Evolutionary conservation across 2,113 vertebrate genomes (phyloP).

Genomic region (Mungos mungo): DNA sequence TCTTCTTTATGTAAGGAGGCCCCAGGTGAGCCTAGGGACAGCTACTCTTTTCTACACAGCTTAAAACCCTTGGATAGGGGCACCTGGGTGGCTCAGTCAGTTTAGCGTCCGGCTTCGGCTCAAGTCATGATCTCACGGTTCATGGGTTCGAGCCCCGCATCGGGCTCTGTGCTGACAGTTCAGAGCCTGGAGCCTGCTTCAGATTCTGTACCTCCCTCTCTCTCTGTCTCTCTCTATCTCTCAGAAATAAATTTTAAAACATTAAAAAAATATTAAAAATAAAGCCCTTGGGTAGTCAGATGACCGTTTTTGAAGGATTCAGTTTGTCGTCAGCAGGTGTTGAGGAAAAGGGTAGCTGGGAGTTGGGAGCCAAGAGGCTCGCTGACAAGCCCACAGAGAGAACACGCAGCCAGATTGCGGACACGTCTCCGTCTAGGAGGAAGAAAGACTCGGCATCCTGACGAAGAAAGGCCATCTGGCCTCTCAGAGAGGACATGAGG

Average conservation of each 20-base stretch:
- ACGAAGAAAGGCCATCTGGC: not conserved
- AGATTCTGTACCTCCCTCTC: no score
- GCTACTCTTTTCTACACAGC: not conserved
- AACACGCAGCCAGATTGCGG: not conserved
- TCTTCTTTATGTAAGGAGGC: not conserved
- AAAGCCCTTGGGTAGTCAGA: not conserved
- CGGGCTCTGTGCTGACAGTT: no score
- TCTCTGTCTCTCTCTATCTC: no score
- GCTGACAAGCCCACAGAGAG: not conserved
- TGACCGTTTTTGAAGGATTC: not conserved
- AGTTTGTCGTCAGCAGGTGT: not conserved
- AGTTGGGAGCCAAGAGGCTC: fast-evolving
- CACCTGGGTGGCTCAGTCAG: no score
- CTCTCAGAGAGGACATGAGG: not conserved
- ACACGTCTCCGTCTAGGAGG: not conserved
- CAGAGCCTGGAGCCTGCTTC: no score
- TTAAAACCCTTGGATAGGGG: not conserved
- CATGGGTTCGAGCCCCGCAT: no score
- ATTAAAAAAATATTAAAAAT: not conserved
- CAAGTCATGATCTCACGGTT: no score
- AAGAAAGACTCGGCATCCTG: not conserved
- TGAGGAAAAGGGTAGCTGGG: fast-evolving
- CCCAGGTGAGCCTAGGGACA: not conserved
- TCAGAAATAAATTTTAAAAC: no score
- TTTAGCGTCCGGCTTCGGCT: no score